Evolutionary conservation across 1,140 invertebrate species (phyloP).

Genomic region (Episyrphus balteatus): DNA sequence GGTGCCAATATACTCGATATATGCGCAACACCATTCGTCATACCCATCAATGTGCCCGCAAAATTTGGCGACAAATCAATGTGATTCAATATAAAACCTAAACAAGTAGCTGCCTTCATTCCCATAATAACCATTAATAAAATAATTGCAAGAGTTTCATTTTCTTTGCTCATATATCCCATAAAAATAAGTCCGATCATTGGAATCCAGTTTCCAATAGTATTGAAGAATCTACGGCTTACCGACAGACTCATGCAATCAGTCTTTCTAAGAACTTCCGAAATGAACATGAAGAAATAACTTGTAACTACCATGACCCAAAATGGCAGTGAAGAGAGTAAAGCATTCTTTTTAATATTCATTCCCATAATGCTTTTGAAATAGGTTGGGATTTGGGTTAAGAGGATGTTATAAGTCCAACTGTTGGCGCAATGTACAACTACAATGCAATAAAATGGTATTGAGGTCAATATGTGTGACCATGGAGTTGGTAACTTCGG

Average conservation of each 20-base stretch:
- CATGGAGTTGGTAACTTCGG: conserved; percentile 44
- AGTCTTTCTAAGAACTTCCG: conserved; percentile 45
- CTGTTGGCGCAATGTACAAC: conserved; percentile 73
- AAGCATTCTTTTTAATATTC: conserved; percentile 58
- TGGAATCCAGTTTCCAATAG: conserved; percentile 47
- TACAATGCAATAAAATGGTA: conserved; percentile 72
- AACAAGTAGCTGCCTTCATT: too few species aligned
- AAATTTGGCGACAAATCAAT: conserved; percentile 62
- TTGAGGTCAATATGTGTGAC: conserved; percentile 57
- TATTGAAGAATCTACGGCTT: conserved; percentile 52
- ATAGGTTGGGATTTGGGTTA: conserved; percentile 82
- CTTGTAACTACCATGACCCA: conserved; percentile 53
- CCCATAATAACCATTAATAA: conserved; percentile 16
- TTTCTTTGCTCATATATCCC: conserved; percentile 52
- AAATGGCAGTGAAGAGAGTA: conserved; percentile 65
- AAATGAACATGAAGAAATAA: conserved; percentile 56
- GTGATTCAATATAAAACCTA: conserved; percentile 42
- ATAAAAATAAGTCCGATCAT: conserved; percentile 50
- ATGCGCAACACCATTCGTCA: conserved; percentile 61
- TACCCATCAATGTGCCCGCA: conserved; percentile 48
- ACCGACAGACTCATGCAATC: conserved; percentile 38
- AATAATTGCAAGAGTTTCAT: conserved; percentile 50
- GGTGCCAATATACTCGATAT: conserved; percentile 56
- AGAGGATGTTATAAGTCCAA: conserved; percentile 84
- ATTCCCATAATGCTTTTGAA: conserved; percentile 67